Conservation (phyloP, 2,888 invertebrate species). For the Dryocosmus kuriphilus region DNA sequence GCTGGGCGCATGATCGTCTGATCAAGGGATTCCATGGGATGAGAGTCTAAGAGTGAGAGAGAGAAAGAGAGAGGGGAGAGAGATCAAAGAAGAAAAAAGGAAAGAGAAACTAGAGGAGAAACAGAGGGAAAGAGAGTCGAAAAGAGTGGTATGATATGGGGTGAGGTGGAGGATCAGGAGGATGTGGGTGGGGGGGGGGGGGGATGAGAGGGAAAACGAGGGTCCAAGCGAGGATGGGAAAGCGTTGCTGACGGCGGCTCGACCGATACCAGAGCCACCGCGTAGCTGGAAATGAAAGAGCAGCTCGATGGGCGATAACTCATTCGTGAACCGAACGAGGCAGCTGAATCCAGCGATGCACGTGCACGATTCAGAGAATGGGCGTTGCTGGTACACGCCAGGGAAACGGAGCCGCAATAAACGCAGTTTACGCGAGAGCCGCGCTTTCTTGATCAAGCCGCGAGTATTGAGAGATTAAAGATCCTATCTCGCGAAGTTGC, state of each 20-base stretch:
- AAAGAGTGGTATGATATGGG: conserved; percentile 41
- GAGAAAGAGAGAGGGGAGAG: conserved; percentile 46
- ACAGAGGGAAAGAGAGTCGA: conserved; percentile 39
- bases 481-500: conserved; percentile 21
- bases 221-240: conserved; percentile 61
- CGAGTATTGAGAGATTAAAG: conserved; percentile 28
- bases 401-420: conserved; percentile 18
- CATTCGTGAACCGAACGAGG: conserved; percentile 77
- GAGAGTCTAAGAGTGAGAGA: conserved; percentile 19
- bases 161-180: conserved; percentile 38
- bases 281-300: conserved; percentile 77
- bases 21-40: conserved; percentile 39
- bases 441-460: conserved; percentile 24
- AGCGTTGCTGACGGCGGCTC: conserved; percentile 67
- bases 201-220: conserved; percentile 54
- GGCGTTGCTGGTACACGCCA: conserved; percentile 45
- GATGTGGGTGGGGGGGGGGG: conserved; percentile 55
- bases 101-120: conserved; percentile 48
- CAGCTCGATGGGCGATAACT: conserved; percentile 77
- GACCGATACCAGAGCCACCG: conserved; percentile 68
- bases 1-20: conserved; percentile 8
- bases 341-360: conserved; percentile 75
- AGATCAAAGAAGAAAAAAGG: conserved; percentile 43
- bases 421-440: conserved; percentile 37
- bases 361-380: conserved; percentile 70